A percentile compares a stretch with the other conserved stretches of the same genome.
phyloP scores from a whole-genome alignment of 2,113 vertebrate genomes.

The Fukomys damarensis region DNA sequence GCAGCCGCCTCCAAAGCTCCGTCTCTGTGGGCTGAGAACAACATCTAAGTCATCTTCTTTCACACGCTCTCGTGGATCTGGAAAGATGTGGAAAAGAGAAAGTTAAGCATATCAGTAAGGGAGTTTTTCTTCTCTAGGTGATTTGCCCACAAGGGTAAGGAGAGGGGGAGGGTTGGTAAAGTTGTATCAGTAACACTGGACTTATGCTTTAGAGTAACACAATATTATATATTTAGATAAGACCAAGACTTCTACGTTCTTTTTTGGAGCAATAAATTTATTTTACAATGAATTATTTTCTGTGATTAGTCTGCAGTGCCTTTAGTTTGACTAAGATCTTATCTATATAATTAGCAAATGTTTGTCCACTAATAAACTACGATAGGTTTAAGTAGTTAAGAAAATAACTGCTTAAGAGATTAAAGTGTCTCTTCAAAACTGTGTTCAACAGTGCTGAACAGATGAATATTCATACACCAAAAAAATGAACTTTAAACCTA shows the following conservation, averaged over 20 bases:
- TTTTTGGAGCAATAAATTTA: not conserved
- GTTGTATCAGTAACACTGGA: not conserved
- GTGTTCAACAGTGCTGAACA: not conserved
- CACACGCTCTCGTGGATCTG: constrained; percentile 96
- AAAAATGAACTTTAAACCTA: constrained; percentile 19
- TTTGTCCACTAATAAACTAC: constrained; percentile 18
- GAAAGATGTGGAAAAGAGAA: constrained; percentile 43
- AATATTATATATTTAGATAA: not conserved
- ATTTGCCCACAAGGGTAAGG: not conserved
- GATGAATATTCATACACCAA: not conserved
- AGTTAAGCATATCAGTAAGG: not conserved
- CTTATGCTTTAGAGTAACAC: not conserved
- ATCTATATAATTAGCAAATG: not conserved
- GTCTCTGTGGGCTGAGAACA: constrained; percentile 95
- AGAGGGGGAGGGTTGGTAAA: not conserved
- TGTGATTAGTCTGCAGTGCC: not conserved
- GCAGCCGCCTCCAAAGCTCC: constrained; percentile 98
- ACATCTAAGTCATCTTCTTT: constrained; percentile 99
- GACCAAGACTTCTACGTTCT: not conserved
- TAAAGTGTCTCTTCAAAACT: constrained; percentile 46
- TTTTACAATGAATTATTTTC: constrained; percentile 4
- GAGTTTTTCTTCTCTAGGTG: not conserved
- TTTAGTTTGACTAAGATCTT: constrained; percentile 10
- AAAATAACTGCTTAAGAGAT: constrained; percentile 43
- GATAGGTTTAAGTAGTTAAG: constrained; percentile 16